Evolutionary conservation across 2,113 vertebrate genomes (phyloP).

Genomic region (Indri indri): DNA sequence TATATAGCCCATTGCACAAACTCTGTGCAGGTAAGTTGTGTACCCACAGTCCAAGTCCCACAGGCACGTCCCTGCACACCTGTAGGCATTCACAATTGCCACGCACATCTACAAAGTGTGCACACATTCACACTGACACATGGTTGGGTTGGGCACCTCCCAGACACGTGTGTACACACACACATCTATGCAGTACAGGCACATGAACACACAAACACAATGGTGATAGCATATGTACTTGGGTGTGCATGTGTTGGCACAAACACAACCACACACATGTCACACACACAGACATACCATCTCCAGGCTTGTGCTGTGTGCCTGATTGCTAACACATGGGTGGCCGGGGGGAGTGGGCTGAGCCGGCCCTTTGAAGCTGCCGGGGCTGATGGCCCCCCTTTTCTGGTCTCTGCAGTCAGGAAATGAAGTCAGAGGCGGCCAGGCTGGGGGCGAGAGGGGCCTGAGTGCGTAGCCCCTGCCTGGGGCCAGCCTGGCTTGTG

Average conservation of each 20-base stretch:
- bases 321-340: slow-evolving; percentile 85
- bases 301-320: background rate
- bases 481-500: background rate
- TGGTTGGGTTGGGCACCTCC: background rate
- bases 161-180: background rate
- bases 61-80: background rate
- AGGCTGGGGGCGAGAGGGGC: background rate
- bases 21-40: fast-evolving
- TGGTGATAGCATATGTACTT: background rate
- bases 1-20: background rate
- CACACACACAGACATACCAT: background rate
- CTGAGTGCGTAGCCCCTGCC: background rate
- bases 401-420: slow-evolving; percentile 83
- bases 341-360: slow-evolving; percentile 40
- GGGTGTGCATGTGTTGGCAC: background rate
- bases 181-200: background rate
- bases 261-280: background rate
- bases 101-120: too few relatives aligned
- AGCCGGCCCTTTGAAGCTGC: slow-evolving; percentile 80
- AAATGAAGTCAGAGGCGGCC: slow-evolving; percentile 86
- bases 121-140: background rate
- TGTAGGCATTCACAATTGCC: background rate
- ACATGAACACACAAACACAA: background rate
- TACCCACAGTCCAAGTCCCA: background rate
- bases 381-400: slow-evolving; percentile 64